Base-by-base conservation (phyloP, 1,140 invertebrate genomes). In the Oedothorax gibbosus region DNA sequence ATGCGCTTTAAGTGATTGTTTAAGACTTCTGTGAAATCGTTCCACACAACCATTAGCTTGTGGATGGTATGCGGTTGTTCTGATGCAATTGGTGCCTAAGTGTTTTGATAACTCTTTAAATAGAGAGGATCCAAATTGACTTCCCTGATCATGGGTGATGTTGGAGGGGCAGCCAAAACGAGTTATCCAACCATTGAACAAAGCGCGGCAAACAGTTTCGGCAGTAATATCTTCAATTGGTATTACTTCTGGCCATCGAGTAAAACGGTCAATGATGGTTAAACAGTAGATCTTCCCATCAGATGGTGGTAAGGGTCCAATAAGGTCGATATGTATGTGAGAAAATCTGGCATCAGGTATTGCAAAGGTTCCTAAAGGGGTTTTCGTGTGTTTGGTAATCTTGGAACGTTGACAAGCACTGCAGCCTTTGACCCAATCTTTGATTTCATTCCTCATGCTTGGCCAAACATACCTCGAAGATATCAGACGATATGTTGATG, bases 201-300 rank as follows among this genome's bases (percentile, higher is more conserved):
- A 87, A 7, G 88, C 86, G 60, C 79, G 68, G 11, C 88, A 89
- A 15, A 89, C 87, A 3, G 89, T 88, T 69, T 89, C 88, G 18
- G 90, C 89, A 9, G 88, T 62, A 80, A 89, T 90, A 57, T 91
- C 88, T 9, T 49, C 4, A 0, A 91, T 75, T 9, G 91, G 89
- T n/a, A n/a, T 86, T 0, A 89, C 89, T 87, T 91, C 90, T 0
- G 89, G 89, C 89, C 87, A 92, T n/a, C 89, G 78, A 0, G 90
- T 90, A 81, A 89, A 91, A 7, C 90, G 83, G 72, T 92, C 90
- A 6, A 91, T 89, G 14, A 89, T 88, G 0, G 91, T 92, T 3
- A 92, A 85, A 15, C 87, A 86, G 81, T 92, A n/a, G n/a, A 92
- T 15, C 50, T 68, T 88, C n/a, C 88, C 89, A 9, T 89, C 49